Evolutionary conservation across 2,113 vertebrate genomes (phyloP).

Genomic region (Melanostigma gelatinosum): DNA sequence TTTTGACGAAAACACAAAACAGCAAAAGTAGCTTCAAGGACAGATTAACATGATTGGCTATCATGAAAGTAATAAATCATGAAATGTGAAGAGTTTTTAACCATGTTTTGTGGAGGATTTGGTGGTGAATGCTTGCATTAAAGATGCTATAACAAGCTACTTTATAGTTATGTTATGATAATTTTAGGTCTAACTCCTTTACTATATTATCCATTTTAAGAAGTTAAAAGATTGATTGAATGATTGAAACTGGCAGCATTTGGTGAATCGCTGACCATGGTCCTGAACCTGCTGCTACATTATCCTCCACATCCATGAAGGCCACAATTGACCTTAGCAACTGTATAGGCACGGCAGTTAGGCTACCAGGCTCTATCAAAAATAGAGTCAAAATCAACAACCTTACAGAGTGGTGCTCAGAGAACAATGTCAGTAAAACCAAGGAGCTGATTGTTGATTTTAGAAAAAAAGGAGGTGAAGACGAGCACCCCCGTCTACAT

Average conservation of each 20-base stretch:
- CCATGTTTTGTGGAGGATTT: conserved; percentile 5
- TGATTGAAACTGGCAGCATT: background rate
- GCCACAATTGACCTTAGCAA: background rate
- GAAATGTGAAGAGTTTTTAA: conserved; percentile 14
- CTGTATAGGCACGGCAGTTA: background rate
- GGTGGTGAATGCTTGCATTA: background rate
- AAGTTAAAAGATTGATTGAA: background rate
- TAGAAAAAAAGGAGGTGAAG: too few species aligned
- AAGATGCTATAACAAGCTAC: background rate
- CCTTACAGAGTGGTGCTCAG: too few species aligned
- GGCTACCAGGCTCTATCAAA: too few species aligned
- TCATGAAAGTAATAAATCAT: background rate
- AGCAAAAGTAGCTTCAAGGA: conserved; percentile 24
- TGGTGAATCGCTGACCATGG: conserved; percentile 6
- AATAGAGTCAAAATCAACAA: too few species aligned
- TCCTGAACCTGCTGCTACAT: conserved; percentile 7
- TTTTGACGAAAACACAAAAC: conserved; percentile 41
- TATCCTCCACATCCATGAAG: background rate
- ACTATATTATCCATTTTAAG: background rate
- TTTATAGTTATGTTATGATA: background rate
- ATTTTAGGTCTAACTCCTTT: background rate
- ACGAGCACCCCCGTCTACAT: too few species aligned
- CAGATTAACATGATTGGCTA: background rate
- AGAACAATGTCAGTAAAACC: too few species aligned
- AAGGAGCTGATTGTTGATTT: too few species aligned